Evolutionary conservation across 2,888 invertebrate genomes (phyloP).

Genomic region (Tribolium freemani): DNA sequence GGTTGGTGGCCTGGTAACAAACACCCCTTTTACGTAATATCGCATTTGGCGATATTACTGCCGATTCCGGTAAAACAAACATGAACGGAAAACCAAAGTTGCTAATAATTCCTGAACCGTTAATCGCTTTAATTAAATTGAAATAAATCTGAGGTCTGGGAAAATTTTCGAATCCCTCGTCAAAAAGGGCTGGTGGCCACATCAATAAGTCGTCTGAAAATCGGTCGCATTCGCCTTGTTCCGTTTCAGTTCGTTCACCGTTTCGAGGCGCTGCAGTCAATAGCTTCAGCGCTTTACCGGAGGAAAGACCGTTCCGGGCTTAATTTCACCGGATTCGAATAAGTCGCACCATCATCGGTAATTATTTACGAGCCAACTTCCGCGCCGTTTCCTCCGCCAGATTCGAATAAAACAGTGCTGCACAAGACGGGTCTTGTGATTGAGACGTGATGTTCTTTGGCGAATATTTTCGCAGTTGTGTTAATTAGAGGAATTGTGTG

Average conservation of each 20-base stretch:
- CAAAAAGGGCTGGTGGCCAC: constrained; percentile 45
- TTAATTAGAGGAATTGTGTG: constrained; percentile 21
- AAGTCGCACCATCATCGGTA: constrained; percentile 15
- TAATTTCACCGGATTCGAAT: constrained; percentile 32
- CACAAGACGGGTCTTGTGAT: not conserved
- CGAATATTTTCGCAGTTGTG: constrained; percentile 17
- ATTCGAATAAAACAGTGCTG: not conserved
- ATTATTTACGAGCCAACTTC: constrained; percentile 5
- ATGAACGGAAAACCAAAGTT: not conserved
- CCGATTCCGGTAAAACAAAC: not conserved
- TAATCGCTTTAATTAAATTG: constrained; percentile 17
- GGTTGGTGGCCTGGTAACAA: constrained; percentile 4
- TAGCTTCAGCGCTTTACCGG: constrained; percentile 43
- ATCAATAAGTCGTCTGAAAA: constrained; percentile 46
- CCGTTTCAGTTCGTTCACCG: constrained; percentile 40
- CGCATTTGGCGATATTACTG: not conserved
- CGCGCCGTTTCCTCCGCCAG: not conserved
- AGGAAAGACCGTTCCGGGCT: constrained; percentile 43
- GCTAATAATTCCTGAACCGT: constrained; percentile 7
- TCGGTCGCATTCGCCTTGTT: constrained; percentile 32
- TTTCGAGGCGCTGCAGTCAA: constrained; percentile 52
- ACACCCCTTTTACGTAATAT: constrained; percentile 7
- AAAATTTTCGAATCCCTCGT: constrained; percentile 36
- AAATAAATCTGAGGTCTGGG: constrained; percentile 30
- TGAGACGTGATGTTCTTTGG: constrained; percentile 12